Evolutionary conservation across 2,888 invertebrate genomes (phyloP).

Genomic region (Choreutis nemorana): DNA sequence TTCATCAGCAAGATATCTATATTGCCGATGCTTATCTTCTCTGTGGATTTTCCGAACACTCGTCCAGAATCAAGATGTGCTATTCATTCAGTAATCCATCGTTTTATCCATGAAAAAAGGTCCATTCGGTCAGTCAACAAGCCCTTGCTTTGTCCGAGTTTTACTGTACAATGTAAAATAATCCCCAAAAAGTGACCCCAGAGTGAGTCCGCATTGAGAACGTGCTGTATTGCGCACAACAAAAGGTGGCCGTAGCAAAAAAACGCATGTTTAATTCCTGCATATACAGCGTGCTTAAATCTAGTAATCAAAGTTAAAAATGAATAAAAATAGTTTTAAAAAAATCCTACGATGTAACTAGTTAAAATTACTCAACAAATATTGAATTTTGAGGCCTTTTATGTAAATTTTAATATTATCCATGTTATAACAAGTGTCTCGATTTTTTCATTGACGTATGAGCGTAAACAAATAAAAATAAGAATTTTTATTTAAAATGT

Average conservation of each 20-base stretch:
- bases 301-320: no score
- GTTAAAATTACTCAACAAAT: neutral
- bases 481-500: no score
- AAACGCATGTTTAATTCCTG: constrained; percentile 29
- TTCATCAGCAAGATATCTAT: constrained; percentile 19
- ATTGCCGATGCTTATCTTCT: constrained; percentile 24
- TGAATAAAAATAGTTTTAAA: no score
- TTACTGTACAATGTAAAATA: constrained; percentile 54
- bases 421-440: constrained; percentile 18
- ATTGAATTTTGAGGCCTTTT: neutral
- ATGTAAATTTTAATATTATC: constrained; percentile 4
- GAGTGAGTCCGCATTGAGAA: constrained; percentile 40
- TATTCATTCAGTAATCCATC: constrained; percentile 27
- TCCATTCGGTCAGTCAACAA: constrained; percentile 46
- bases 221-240: constrained; percentile 25
- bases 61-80: constrained; percentile 30
- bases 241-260: constrained; percentile 22
- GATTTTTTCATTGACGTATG: constrained; percentile 10
- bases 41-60: constrained; percentile 17
- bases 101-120: constrained; percentile 27
- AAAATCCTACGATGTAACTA: no score
- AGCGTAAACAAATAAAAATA: no score
- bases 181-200: constrained; percentile 67
- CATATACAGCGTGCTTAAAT: constrained; percentile 32
- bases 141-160: constrained; percentile 38